Evolutionary conservation across 1,140 invertebrate species (phyloP), one percentile per base, ranked within the genome.

Genomic region (Cyclina sinensis): DNA sequence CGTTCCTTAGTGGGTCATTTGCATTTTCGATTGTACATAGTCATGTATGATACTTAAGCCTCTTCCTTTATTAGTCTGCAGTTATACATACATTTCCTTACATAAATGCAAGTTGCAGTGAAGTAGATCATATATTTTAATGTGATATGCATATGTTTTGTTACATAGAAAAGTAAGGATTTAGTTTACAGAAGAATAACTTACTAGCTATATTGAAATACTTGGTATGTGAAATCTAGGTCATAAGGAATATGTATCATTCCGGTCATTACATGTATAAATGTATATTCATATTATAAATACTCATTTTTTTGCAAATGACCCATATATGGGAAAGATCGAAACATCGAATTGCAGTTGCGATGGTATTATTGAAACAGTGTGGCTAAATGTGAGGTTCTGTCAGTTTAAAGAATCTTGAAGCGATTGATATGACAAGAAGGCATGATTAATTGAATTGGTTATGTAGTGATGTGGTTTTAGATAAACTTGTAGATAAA

Each of bases 1-100:
- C 54, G 78, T 62, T 79, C 78, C 78, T 80, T 80, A 24, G 78
- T 62, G 59, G 51, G 46, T 80, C 78, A 80, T 80, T 80, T 80
- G 54, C n/a, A 24, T 80, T 78, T 80, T 80, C 78, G 78, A 57
- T 51, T 80, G 78, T 80, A 80, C 37, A 59, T 80, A 59, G 35
- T 39, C n/a, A 18, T 74, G 43, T 24, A 43, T 74, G 27, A 74
- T 39, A 43, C n/a, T n/a, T n/a, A n/a, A n/a, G n/a, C n/a, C n/a
- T n/a, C n/a, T n/a, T n/a, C n/a, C n/a, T n/a, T n/a, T n/a, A n/a
- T n/a, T n/a, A n/a, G n/a, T n/a, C n/a, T n/a, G n/a, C n/a, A n/a
- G n/a, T n/a, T n/a, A n/a, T n/a, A n/a, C n/a, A n/a, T n/a, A n/a
- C n/a, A n/a, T 14, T n/a, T 30, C 5, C 30, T 70, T 14, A 70